Base-by-base conservation (phyloP, 2,113 vertebrate species). In the Pseudorasbora parva region DNA sequence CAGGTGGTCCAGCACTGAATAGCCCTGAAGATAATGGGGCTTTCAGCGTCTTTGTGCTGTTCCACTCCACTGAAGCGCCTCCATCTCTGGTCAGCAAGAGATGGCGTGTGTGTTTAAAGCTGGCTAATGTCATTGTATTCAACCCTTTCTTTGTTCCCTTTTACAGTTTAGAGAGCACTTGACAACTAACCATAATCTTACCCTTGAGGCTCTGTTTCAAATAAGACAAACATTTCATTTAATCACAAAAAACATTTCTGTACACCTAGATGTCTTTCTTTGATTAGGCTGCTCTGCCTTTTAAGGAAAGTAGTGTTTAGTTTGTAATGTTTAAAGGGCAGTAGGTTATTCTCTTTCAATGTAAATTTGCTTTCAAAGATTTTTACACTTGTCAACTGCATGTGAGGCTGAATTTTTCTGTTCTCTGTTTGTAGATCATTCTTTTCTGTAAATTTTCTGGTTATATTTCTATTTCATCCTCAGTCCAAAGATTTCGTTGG, bases 1-100 rank as follows among this genome's bases (percentile, higher is more conserved):
- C 86, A 80, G 88, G 86, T 86, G 84, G 82, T 85, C 88, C 60
- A 60, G 9, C 30, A 23, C 47, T 75, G 74, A 86, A 81, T 71
- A 62, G 85, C 25, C 25, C 41, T 49, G 79, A 83, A 82, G 76
- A 87, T 59, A 86, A 82, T 75, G n/a, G 62, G 17, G 19, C 62
- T 83, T 81, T 86, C 57, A 27, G 10, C 23, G 9, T 76, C 76
- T 82, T 89, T 87, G 82, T 84, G 73, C 45, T 10, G 59, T 45
- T 73, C 47, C 75, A 72, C 86, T 87, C 78, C 64, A 85, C 71
- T 77, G 83, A 51, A 80, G 60, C 54, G 54, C 14, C 43, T 47
- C 19, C 57, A 47, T 64, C 82, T 51, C 45, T 59, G 84, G 78
- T 25, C 47, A 78, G 56, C 45, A 37, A 57, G 56, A 77, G 73